A percentile compares a stretch with the other conserved stretches of the same genome.
phyloP scores from a whole-genome alignment of 2,113 vertebrate genomes.

The Hiodon tergisus region DNA sequence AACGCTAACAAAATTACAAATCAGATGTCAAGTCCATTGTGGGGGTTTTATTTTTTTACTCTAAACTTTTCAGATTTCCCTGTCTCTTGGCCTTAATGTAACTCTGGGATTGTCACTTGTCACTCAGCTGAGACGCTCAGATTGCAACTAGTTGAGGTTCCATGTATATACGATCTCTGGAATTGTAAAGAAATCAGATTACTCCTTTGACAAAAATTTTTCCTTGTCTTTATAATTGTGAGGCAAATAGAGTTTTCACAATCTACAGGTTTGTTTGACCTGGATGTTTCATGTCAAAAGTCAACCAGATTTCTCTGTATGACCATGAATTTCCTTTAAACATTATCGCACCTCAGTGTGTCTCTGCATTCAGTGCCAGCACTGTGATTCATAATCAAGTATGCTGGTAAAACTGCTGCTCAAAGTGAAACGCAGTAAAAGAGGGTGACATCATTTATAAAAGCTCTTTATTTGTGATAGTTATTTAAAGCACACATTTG shows the following conservation, averaged over 20 bases:
- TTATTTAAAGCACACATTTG: too few species aligned
- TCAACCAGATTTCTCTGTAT: background rate
- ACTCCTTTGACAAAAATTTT: too few species aligned
- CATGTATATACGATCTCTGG: too few species aligned
- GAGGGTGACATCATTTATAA: too few species aligned
- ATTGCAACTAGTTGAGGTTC: too few species aligned
- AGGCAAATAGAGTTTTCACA: too few species aligned
- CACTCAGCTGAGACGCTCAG: too few species aligned
- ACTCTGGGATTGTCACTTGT: background rate
- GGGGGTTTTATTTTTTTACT: conserved; percentile 1
- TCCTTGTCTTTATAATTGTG: background rate
- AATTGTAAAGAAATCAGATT: too few species aligned
- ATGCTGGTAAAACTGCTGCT: background rate
- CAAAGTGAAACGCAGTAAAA: too few species aligned
- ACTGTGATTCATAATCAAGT: background rate
- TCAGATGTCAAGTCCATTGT: background rate
- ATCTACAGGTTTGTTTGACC: background rate
- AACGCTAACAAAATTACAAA: conserved; percentile 10
- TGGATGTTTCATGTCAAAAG: background rate
- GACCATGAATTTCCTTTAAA: background rate
- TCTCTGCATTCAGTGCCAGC: background rate
- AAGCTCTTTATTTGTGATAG: too few species aligned
- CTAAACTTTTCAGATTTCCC: background rate
- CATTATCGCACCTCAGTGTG: background rate
- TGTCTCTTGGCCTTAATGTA: background rate